Evolutionary conservation across 2,888 invertebrate species (phyloP).

Genomic region (Microplitis manilae): DNA sequence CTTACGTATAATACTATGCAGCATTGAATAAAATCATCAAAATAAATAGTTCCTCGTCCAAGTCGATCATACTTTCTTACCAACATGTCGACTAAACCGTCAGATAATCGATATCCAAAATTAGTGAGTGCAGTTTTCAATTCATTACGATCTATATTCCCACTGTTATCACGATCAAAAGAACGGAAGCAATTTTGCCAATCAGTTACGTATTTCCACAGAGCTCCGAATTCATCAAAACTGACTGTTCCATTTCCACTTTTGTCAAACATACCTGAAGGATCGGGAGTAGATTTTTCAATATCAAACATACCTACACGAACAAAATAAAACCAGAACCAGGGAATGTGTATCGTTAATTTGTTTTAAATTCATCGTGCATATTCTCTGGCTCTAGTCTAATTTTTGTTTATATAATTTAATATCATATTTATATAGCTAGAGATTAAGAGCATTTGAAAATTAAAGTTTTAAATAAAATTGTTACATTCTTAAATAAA

Average conservation of each 20-base stretch:
- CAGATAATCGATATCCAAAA: conserved; percentile 92
- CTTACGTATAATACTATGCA: conserved; percentile 94
- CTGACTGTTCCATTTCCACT: conserved; percentile 90
- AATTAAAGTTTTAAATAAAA: too few species aligned
- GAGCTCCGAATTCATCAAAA: conserved; percentile 94
- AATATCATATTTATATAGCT: conserved; percentile 21
- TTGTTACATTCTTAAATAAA: too few species aligned
- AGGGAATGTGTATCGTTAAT: conserved; percentile 44
- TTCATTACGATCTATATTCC: conserved; percentile 93
- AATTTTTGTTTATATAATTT: conserved; percentile 43
- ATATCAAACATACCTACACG: conserved; percentile 69
- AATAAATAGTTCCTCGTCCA: conserved; percentile 91
- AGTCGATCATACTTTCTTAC: conserved; percentile 95
- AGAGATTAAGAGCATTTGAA: not conserved
- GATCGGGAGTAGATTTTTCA: conserved; percentile 67
- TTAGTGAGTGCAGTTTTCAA: conserved; percentile 90
- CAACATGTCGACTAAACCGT: conserved; percentile 84
- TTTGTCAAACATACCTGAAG: conserved; percentile 92
- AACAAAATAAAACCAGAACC: conserved; percentile 58
- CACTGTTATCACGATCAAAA: conserved; percentile 93
- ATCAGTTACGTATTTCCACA: conserved; percentile 98
- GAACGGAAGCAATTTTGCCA: conserved; percentile 97
- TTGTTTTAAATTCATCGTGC: conserved; percentile 27
- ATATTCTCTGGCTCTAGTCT: conserved; percentile 32
- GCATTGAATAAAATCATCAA: conserved; percentile 99